phyloP scores from a whole-genome alignment of 2,113 vertebrate species.

The Paracyprichromis sp. region DNA sequence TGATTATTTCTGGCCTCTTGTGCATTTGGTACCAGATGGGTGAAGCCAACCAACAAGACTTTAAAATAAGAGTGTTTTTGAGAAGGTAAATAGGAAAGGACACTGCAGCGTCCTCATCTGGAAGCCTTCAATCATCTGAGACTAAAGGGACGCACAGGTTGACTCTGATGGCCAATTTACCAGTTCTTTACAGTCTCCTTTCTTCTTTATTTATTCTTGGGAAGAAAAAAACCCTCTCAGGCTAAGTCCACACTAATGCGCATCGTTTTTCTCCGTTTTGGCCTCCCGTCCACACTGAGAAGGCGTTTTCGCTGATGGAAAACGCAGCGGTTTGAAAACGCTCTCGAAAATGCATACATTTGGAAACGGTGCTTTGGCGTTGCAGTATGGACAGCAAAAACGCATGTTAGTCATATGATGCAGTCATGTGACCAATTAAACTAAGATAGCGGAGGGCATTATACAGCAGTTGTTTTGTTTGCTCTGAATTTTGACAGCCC shows the following conservation, averaged over 20 bases:
- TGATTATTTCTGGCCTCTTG: background rate
- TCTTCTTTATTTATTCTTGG: background rate
- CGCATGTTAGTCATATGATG: accelerated
- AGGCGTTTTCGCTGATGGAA: accelerated
- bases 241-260: background rate
- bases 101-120: background rate
- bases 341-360: background rate
- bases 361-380: accelerated
- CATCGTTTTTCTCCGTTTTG: background rate
- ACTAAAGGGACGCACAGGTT: background rate
- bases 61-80: background rate
- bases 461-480: background rate
- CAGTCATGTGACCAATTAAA: background rate
- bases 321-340: accelerated
- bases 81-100: background rate
- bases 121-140: background rate
- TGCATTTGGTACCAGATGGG: background rate
- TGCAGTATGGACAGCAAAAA: background rate
- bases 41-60: background rate
- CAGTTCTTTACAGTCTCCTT: background rate
- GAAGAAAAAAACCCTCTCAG: background rate
- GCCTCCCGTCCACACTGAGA: background rate
- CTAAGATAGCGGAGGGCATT: background rate
- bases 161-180: background rate
- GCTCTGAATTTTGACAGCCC: background rate